Evolutionary conservation across 2,797 vertebrate species (phyloP), one percentile per base, ranked within the genome.

Genomic region (Emys orbicularis): DNA sequence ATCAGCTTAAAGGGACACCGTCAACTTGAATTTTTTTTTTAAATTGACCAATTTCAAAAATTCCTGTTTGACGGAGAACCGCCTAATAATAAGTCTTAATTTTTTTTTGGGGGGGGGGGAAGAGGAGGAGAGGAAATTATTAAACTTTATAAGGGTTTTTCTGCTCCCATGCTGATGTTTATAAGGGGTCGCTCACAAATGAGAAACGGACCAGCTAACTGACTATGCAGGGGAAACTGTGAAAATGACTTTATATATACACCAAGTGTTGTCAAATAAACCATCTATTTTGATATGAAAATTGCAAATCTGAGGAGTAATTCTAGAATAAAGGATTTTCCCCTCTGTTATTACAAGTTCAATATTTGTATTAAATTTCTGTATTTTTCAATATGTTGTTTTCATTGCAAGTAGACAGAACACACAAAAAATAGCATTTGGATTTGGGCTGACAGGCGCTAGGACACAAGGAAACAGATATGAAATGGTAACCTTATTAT

Each of bases 401-500:
- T 84, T 93, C 90, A 84, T 59, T 85, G 81, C 59, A 81, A 94
- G 88, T 52, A 91, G 34, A 56, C 41, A 89, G 49, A 94, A 93
- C 11, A 81, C 81, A 82, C n/a, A 95, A 80, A 84, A 95, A 97
- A 59, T 6, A 23, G 65, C 59, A 83, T 93, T 86, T 90, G 79
- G 81, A 86, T 80, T 72, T 83, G 52, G 54, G 85, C 44, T 94
- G 96, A 96, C 86, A 88, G 44, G 74, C 79, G 41, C 89, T 92
- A 96, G 95, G 86, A 53, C 5, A 18, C 84, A 82, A 86, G 52
- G 49, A 81, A 81, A 92, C 92, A 94, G 84, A 95, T 83, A 88
- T 41, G 84, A 91, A 95, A 88, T 7, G 54, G 68, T 91, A 97
- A 97, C 85, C 90, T 92, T 87, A 81, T 91, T 90, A 93, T 49